Base-by-base conservation (phyloP, 2,113 vertebrate species). In the Elachura formosa region DNA sequence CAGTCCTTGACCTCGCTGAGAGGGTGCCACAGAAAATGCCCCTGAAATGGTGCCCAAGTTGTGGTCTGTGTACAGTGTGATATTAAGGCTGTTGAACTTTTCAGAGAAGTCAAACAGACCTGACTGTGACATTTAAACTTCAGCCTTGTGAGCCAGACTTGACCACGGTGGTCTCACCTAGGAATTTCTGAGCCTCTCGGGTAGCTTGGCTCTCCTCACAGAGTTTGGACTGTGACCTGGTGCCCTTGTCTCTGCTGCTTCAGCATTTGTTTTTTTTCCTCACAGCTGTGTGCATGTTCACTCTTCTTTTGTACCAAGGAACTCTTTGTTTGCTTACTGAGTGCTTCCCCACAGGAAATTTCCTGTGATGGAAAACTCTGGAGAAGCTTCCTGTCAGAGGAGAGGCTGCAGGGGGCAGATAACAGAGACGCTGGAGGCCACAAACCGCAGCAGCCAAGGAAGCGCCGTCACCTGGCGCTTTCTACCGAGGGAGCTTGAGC, bases 261-360 rank as follows among this genome's bases (percentile, higher is more conserved):
- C 55, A 40, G 77, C 36, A 0, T 76, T 82, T 49, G 18, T 2
- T 2, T 48, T 75, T 75, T 82, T 81, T n/a, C 59, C n/a, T 88
- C 63, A 28, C 46, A 71, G 63, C 82, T 59, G 34, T 67, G 14
- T 78, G 40, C 6, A 3, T 34, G n/a, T 23, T 31, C 83, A 15
- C 74, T 84, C 94, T 96, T 58, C 68, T 58, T 74, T 67, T 84
- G 59, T 66, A 87, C 55, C 79, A 52, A 88, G 89, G 87, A 96
- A 80, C 93, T 94, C 91, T 97, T 97, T 97, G 92, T 97, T 97
- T 97, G 94, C 95, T 91, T 79, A 73, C 59, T 73, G 56, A 98
- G 95, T 88, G 83, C 96, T 98, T 98, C 98, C 97, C 97, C 96
- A 94, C 98, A 98, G 98, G 98, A 98, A 98, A 98, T 98, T 98